Evolutionary conservation across 1,140 invertebrate species (phyloP).

Genomic region (Calycopis cecrops): DNA sequence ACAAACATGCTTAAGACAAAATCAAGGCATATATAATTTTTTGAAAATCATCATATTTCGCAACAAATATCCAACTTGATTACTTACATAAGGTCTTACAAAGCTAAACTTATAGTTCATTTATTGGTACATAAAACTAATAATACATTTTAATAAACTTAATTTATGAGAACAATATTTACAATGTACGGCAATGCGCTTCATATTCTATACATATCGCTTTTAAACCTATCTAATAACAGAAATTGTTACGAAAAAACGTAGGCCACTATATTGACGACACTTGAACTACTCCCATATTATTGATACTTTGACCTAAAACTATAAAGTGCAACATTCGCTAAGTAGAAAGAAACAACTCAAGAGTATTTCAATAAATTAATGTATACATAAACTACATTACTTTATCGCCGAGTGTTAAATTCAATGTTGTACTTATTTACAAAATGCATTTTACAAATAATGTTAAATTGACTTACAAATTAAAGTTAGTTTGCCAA

Average conservation of each 20-base stretch:
- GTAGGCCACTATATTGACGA: constrained; percentile 68
- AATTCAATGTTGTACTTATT: constrained; percentile 64
- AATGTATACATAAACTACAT: constrained; percentile 57
- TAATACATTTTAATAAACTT: constrained; percentile 69
- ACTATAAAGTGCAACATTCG: constrained; percentile 69
- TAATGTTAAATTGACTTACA: constrained; percentile 26
- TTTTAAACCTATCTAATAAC: constrained; percentile 70
- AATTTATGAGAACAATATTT: constrained; percentile 71
- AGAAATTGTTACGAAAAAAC: constrained; percentile 59
- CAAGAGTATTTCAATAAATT: constrained; percentile 70
- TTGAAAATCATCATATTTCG: constrained; percentile 44
- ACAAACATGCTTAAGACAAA: constrained; percentile 31
- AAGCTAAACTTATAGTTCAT: constrained; percentile 62
- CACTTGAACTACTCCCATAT: constrained; percentile 64
- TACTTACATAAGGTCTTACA: constrained; percentile 53
- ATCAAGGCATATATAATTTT: constrained; percentile 33
- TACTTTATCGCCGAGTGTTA: constrained; percentile 47
- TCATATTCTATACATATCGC: constrained; percentile 64
- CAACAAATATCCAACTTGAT: constrained; percentile 66
- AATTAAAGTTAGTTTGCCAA: constrained; percentile 18
- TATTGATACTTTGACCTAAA: constrained; percentile 63
- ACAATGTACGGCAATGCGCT: constrained; percentile 60
- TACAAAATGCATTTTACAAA: constrained; percentile 70
- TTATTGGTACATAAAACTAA: constrained; percentile 59
- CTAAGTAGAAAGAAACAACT: constrained; percentile 67